A percentile compares a stretch with the other conserved stretches of the same genome.
Evolutionary conservation across 2,888 invertebrate genomes (phyloP).

Genomic region (Orchesella flavescens): DNA sequence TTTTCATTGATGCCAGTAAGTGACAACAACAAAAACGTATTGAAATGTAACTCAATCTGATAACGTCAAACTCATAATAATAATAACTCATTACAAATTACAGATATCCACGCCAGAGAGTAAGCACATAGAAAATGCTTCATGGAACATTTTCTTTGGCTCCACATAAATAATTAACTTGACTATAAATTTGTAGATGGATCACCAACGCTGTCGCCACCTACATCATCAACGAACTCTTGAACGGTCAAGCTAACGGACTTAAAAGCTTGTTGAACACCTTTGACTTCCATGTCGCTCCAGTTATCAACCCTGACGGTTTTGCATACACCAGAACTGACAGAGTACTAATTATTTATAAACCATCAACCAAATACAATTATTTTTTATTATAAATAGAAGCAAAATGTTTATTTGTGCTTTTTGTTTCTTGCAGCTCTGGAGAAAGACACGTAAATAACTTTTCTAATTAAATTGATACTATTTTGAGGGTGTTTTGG

Average conservation of each 20-base stretch:
- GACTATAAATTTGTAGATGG: slow-evolving; percentile 79
- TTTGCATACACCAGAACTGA: slow-evolving; percentile 74
- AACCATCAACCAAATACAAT: not conserved
- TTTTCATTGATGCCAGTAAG: slow-evolving; percentile 75
- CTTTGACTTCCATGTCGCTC: slow-evolving; percentile 80
- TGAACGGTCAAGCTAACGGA: slow-evolving; percentile 75
- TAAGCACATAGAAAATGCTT: slow-evolving; percentile 18
- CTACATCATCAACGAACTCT: slow-evolving; percentile 82
- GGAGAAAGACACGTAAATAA: slow-evolving; percentile 82
- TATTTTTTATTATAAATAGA: not conserved
- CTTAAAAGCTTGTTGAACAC: slow-evolving; percentile 76
- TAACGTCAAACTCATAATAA: not conserved
- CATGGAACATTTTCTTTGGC: not conserved
- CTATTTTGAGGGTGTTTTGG: not conserved
- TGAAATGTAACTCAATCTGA: too few relatives aligned
- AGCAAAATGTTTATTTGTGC: not conserved
- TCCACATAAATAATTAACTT: not conserved
- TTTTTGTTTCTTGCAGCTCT: slow-evolving; percentile 75
- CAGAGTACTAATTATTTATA: slow-evolving; percentile 31
- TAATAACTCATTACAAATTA: slow-evolving; percentile 12
- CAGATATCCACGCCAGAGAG: slow-evolving; percentile 65
- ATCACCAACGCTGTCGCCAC: slow-evolving; percentile 82
- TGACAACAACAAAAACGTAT: not conserved
- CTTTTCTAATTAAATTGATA: slow-evolving; percentile 61
- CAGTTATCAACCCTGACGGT: slow-evolving; percentile 84